phyloP scores from a whole-genome alignment of 2,113 vertebrate species.

The Alouatta palliata region DNA sequence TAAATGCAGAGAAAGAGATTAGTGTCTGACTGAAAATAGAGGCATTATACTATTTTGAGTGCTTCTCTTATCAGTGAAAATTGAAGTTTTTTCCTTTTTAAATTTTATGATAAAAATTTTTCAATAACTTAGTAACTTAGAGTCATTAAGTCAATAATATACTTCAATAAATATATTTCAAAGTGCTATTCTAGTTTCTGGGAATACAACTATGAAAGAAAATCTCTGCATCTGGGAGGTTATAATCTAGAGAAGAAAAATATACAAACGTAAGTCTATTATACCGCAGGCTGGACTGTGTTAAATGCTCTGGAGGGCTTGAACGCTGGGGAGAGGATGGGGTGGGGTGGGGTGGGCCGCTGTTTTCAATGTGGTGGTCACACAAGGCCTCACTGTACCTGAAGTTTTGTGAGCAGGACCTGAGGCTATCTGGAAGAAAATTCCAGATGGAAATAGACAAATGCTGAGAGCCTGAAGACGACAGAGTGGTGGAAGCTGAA shows the following conservation, averaged over 20 bases:
- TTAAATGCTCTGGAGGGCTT: background rate
- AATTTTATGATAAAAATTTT: background rate
- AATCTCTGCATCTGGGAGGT: background rate
- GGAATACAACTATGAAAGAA: background rate
- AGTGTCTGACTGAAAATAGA: background rate
- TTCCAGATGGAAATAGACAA: background rate
- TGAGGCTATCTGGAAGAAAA: background rate
- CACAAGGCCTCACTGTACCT: background rate
- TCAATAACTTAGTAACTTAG: background rate
- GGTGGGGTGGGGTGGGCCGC: too few species aligned
- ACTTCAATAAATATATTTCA: background rate
- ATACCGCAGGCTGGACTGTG: rapidly evolving
- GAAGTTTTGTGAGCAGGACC: background rate
- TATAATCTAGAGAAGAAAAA: background rate
- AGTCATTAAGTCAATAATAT: background rate
- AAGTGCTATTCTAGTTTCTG: background rate
- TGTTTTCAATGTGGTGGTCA: background rate
- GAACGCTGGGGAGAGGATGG: rapidly evolving
- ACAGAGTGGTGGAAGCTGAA: background rate
- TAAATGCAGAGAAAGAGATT: background rate
- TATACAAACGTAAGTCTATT: background rate
- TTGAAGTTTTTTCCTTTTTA: background rate
- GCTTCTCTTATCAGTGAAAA: background rate
- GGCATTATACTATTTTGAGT: background rate
- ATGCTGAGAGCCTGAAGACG: background rate